Evolutionary conservation across 2,888 invertebrate species (phyloP).

Genomic region (Nudaria mundana): DNA sequence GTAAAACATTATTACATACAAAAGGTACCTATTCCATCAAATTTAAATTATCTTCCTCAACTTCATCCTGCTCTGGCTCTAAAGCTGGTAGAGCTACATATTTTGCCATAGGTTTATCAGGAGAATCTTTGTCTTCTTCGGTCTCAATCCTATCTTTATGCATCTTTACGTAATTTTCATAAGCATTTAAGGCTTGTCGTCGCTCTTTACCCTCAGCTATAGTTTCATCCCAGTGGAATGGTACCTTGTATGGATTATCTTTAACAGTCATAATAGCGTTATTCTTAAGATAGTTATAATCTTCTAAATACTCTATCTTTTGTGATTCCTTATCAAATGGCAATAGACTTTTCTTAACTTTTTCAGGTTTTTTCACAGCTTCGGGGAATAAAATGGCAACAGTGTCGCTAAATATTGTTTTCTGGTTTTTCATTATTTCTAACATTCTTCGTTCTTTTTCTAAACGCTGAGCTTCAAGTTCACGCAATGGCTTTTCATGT

Average conservation of each 20-base stretch:
- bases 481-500: slow-evolving; percentile 82
- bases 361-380: slow-evolving; percentile 72
- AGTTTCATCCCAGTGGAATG: slow-evolving; percentile 81
- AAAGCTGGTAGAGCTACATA: background rate
- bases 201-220: slow-evolving; percentile 75
- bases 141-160: slow-evolving; percentile 53
- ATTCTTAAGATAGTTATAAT: slow-evolving; percentile 52
- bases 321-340: slow-evolving; percentile 60
- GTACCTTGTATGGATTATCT: slow-evolving; percentile 68
- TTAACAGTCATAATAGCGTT: slow-evolving; percentile 61
- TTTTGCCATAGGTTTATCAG: background rate
- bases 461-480: slow-evolving; percentile 79
- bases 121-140: slow-evolving; percentile 34
- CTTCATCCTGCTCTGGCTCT: slow-evolving; percentile 1
- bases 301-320: slow-evolving; percentile 58
- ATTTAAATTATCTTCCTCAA: slow-evolving; percentile 1
- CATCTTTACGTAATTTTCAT: slow-evolving; percentile 53
- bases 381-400: slow-evolving; percentile 83
- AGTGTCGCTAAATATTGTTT: slow-evolving; percentile 84
- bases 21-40: background rate
- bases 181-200: slow-evolving; percentile 66
- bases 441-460: slow-evolving; percentile 81
- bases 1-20: background rate
- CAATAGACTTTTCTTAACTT: slow-evolving; percentile 64
- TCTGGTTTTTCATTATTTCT: slow-evolving; percentile 79